Base-by-base conservation (phyloP, 1,140 invertebrate genomes). In the Drosophila simulans region DNA sequence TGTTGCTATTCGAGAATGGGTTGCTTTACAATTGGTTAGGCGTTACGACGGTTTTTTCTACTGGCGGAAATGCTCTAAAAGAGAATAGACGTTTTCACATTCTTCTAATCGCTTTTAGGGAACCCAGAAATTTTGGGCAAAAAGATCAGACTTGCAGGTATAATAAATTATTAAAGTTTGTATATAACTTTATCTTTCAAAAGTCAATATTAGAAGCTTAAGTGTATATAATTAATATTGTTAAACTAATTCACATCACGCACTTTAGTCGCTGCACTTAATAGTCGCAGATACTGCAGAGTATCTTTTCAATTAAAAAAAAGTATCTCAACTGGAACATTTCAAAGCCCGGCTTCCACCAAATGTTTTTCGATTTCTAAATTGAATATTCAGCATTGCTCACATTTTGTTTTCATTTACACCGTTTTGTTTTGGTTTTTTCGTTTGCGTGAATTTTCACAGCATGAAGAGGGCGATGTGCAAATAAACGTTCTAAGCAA, bases 351-450 rank as follows among this genome's bases (percentile, higher is more conserved):
- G n/a, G 45, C 69, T 68, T 45, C 20, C 15, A 11, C 10, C 39
- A 46, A 37, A 4, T 52, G 22, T 3, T 34, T 34, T 54, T 43
- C 27, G 20, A 43, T 35, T 22, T 22, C 39, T 54, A 27, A 31
- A 45, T 63, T 27, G 39, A 69, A 70, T 49, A 42, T 49, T 57
- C 42, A 48, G 45, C 66, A 69, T 49, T 35, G 66, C 49, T 69
- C 27, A 22, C 66, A 39, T 46, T 70, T 54, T 69, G 42, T 71
- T 71, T 71, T 56, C 69, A 63, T 64, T 51, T 54, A 42, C n/a
- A 20, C 35, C 11, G n/a, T 25, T 74, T 74, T 54, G 69, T 73
- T 72, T 46, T 54, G 40, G 25, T 17, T 62, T 58, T 69, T 40
- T 12, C 27, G 22, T 42, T 53, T 39, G 34, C 54, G 31, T 62